Base-by-base conservation (phyloP, 2,797 vertebrate genomes). In the Decapterus maruadsi region DNA sequence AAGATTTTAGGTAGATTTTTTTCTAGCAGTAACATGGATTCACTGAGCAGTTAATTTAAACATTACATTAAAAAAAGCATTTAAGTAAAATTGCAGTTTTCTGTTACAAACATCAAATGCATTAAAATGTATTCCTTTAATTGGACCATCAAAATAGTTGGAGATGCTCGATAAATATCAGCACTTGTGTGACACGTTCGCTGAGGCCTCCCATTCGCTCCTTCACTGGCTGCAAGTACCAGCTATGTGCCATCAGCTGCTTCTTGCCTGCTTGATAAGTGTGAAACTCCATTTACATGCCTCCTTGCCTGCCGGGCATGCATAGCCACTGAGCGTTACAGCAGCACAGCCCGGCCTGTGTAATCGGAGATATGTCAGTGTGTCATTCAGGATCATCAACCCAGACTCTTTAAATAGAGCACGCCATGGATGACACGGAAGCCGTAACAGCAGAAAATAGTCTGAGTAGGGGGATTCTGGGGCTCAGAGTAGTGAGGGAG, bases 331-430 rank as follows among this genome's bases (percentile, higher is more conserved):
- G 45, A 22, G 81, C 8, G 13, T 72, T 80, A 55, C 54, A 77
- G 76, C 72, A 73, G 70, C 61, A 13, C 53, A 53, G 85, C 61
- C 69, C 60, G 77, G 85, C 83, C 85, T 75, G 76, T 91, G 94
- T 93, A 94, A 94, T 89, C 69, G 83, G 91, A 94, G 89, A 94
- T 89, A 90, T 94, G 89, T 89, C 90, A 91, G 83, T 81, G 80
- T 93, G 88, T 82, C 83, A 84, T 90, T 89, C 80, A 89, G 84
- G 86, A 89, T 87, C 85, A 59, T 85, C 86, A 81, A 78, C 68
- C 65, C 55, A 69, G 73, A 48, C 78, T 77, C 93, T 92, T 90
- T 83, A 92, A 93, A 92, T 94, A 94, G 91, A 83, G 81, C 65
- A n/a, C 68, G 26, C 72, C 75, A 38, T 8, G 16, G 76, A 90